phyloP scores from a whole-genome alignment of 2,113 vertebrate genomes.

The Rhadina sibilatrix region DNA sequence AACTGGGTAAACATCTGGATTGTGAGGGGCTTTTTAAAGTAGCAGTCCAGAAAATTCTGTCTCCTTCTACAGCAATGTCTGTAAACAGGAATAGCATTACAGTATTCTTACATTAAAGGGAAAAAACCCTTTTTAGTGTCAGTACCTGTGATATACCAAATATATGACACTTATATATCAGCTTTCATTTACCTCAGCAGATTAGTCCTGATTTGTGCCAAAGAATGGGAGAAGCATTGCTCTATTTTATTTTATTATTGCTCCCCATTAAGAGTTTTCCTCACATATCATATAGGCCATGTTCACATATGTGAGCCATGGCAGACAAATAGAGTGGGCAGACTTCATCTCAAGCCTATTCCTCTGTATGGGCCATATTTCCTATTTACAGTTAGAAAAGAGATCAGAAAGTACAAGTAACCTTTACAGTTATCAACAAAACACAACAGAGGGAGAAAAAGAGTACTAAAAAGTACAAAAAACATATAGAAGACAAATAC shows the following conservation, averaged over 20 bases:
- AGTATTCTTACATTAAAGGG: not conserved
- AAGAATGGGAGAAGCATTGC: not conserved
- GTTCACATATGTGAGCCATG: not conserved
- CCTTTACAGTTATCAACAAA: not conserved
- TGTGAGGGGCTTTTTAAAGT: not conserved
- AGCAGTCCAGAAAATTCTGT: not conserved
- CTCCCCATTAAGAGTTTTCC: not conserved
- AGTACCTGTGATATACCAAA: not conserved
- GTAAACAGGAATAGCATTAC: not conserved
- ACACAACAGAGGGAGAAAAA: rapidly evolving
- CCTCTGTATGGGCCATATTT: not conserved
- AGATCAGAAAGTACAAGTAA: not conserved
- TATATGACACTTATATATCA: not conserved
- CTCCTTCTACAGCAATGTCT: not conserved
- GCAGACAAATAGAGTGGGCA: not conserved
- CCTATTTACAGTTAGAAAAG: not conserved
- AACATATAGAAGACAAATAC: not conserved
- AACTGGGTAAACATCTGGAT: not conserved
- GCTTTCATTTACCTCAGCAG: not conserved
- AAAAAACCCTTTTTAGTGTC: not conserved
- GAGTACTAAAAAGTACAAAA: not conserved
- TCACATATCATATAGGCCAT: rapidly evolving
- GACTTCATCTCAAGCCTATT: not conserved
- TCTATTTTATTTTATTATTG: not conserved
- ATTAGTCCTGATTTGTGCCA: not conserved